A percentile compares a stretch with the other conserved stretches of the same genome.
Evolutionary conservation across 2,888 invertebrate genomes (phyloP).

Genomic region (Lepas anatifera): DNA sequence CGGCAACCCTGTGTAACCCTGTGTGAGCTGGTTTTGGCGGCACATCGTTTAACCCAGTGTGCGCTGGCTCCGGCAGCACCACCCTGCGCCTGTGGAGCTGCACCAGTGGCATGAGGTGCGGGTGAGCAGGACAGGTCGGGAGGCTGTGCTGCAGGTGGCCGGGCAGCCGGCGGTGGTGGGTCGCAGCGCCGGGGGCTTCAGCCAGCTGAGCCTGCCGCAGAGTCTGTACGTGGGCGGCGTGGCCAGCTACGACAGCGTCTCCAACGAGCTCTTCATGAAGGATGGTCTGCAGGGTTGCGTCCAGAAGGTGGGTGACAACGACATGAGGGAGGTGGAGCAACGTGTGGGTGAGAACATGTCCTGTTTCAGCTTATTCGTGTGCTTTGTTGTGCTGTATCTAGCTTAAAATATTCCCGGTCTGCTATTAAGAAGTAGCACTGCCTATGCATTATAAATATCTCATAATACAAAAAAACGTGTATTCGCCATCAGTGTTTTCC

Average conservation of each 20-base stretch:
- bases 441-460: too few species aligned
- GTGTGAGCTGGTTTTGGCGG: too few species aligned
- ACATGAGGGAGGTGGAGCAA: too few species aligned
- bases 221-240: conserved; percentile 83
- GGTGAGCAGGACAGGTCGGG: conserved; percentile 46
- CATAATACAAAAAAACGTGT: too few species aligned
- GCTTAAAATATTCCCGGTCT: too few species aligned
- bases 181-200: conserved; percentile 52
- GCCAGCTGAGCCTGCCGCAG: conserved; percentile 69
- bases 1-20: too few species aligned
- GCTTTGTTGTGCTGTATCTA: too few species aligned
- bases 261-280: conserved; percentile 55
- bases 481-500: too few species aligned
- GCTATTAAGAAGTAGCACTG: too few species aligned
- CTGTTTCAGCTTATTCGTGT: too few species aligned
- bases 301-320: conserved; percentile 81
- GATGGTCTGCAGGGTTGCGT: conserved; percentile 82
- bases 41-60: too few species aligned
- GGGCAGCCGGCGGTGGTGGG: conserved; percentile 46
- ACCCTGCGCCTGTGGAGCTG: background rate
- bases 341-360: too few species aligned
- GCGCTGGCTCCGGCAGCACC: background rate
- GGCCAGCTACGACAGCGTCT: conserved; percentile 64
- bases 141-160: conserved; percentile 69
- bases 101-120: conserved; percentile 66